Conservation (phyloP, 2,113 vertebrate species). For the Megaceryle maxima region DNA sequence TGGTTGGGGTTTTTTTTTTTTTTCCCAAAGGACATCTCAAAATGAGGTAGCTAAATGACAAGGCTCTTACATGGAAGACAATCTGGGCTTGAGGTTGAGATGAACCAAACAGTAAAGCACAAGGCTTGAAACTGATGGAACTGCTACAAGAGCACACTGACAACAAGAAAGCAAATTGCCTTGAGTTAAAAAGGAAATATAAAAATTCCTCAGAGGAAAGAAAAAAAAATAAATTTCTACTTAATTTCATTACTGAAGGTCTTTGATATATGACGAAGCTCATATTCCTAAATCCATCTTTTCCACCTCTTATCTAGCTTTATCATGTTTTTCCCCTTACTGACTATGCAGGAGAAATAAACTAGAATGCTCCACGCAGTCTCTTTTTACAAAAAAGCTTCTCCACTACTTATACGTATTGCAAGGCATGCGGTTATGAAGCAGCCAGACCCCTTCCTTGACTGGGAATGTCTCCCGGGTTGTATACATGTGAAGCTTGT, state of each 20-base stretch:
- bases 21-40: background rate
- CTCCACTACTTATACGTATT: background rate
- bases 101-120: background rate
- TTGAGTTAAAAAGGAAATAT: background rate
- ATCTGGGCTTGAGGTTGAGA: background rate
- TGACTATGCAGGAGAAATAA: background rate
- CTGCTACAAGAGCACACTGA: background rate
- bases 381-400: background rate
- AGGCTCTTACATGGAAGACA: background rate
- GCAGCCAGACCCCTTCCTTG: background rate
- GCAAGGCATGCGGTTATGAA: background rate
- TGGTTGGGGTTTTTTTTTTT: background rate
- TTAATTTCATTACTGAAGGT: background rate
- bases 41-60: background rate
- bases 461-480: accelerated
- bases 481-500: background rate
- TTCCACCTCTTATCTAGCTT: background rate
- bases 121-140: background rate
- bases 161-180: background rate
- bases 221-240: background rate
- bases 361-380: background rate
- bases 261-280: background rate
- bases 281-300: background rate
- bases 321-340: background rate
- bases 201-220: background rate